Conservation (phyloP, 2,113 vertebrate genomes). For the Grantiella picta region DNA sequence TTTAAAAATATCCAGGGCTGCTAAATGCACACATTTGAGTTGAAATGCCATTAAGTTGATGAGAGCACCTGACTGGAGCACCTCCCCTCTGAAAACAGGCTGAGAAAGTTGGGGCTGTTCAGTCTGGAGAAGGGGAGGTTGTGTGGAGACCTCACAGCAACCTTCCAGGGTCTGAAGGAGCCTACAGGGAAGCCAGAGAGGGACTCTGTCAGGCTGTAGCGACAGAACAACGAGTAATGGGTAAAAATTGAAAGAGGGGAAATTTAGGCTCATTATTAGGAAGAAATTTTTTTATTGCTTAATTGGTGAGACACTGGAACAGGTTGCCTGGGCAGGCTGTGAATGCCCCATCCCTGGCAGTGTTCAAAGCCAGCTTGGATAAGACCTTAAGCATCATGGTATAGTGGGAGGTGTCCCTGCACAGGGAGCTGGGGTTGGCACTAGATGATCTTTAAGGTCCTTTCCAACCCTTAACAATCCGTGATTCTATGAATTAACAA, state of each 20-base stretch:
- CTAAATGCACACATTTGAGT: neutral
- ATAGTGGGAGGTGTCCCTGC: neutral
- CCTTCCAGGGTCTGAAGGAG: neutral
- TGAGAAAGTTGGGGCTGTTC: neutral
- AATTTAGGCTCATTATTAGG: neutral
- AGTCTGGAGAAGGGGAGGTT: neutral
- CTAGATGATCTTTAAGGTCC: neutral
- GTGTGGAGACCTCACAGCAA: neutral
- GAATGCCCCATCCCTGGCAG: neutral
- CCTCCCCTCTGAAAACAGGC: neutral
- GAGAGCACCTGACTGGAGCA: neutral
- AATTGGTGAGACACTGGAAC: neutral
- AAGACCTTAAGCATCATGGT: neutral
- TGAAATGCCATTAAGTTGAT: neutral
- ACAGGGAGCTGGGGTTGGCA: fast-evolving
- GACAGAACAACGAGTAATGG: neutral
- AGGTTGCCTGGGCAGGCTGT: neutral
- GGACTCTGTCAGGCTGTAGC: neutral
- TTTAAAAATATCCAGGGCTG: neutral
- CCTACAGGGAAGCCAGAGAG: neutral
- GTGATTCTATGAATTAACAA: neutral
- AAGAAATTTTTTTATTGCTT: neutral
- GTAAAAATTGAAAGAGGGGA: neutral
- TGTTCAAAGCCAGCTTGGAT: neutral
- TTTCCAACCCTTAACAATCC: neutral